These are phyloP conservation scores for Magallana angulata DNA, from an alignment of 1,140 invertebrate genomes.

Conservation along the genomic window DNA sequence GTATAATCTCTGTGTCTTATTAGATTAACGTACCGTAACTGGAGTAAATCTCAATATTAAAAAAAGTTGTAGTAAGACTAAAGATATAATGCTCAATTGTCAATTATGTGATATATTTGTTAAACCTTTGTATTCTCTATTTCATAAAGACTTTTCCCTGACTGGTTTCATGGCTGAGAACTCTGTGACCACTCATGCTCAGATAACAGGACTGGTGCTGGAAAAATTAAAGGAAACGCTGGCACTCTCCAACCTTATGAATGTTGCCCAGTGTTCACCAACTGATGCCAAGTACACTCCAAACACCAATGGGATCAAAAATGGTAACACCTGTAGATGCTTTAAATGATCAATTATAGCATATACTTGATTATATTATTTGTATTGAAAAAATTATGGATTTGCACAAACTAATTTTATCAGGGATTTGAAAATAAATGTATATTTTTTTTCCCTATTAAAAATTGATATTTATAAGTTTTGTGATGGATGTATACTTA, in stretches of 20 bases:
- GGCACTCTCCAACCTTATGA: not conserved
- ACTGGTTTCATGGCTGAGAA: slow-evolving; percentile 38
- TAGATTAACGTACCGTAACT: too few relatives aligned
- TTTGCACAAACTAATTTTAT: too few relatives aligned
- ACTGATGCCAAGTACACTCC: slow-evolving; percentile 27
- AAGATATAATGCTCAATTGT: not conserved
- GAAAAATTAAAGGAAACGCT: slow-evolving; percentile 32
- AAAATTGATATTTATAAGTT: not conserved
- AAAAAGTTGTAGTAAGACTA: not conserved
- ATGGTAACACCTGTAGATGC: not conserved
- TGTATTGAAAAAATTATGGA: too few relatives aligned
- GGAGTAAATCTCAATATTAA: not conserved
- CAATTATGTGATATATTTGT: not conserved
- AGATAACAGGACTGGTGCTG: slow-evolving; percentile 26
- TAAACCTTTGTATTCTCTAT: too few relatives aligned
- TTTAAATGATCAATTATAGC: too few relatives aligned
- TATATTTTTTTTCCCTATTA: too few relatives aligned
- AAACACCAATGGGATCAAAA: slow-evolving; percentile 5
- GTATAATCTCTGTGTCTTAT: too few relatives aligned
- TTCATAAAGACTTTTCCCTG: slow-evolving; percentile 30
- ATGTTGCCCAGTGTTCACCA: not conserved
- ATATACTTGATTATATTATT: too few relatives aligned
- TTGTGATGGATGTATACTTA: not conserved
- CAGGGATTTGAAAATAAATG: too few relatives aligned
- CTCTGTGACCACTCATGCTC: not conserved